Evolutionary conservation across 2,113 vertebrate genomes (phyloP), one percentile per base, ranked within the genome.

Genomic region (Poeciliopsis occidentalis): DNA sequence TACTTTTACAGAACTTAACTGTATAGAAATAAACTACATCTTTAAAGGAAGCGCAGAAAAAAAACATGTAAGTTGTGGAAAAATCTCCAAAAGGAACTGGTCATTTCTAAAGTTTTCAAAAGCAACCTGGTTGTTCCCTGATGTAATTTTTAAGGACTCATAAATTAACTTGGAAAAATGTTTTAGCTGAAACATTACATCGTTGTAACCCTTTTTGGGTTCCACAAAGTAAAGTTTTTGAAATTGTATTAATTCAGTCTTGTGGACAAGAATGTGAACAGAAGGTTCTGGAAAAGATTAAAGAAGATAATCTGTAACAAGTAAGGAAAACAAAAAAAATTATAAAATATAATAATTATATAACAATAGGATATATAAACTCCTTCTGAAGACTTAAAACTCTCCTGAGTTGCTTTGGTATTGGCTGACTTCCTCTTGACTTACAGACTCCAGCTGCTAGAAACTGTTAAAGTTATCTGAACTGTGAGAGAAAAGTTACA

Each of bases 341-440:
- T 37, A 37, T 37, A 11, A 11, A 37, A 37, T 37, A 37, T 37
- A 37, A 37, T 37, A 31, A 31, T 31, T 4, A 31, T 4, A 31
- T 99, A 96, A 98, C 89, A 51, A 10, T 41, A 31, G 74, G 73
- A 60, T 3, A 10, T 17, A 22, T 1, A 26, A 30, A 34, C 31
- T 37, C 12, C 47, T 27, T 12, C 69, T 73, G 57, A 47, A 79
- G 69, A 71, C 70, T 26, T 61, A 13, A 74, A 32, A 73, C 69
- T 27, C 63, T 83, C 78, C 72, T 41, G 84, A 86, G 80, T 79
- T 76, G 76, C 60, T 78, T 78, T 69, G 65, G 13, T 24, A 62
- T 39, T 77, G 68, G 64, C 72, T 41, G 47, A 12, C 67, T 70
- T 70, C 71, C 71, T 8, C 67, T n/a, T 26, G 54, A 64, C 67